Conservation (phyloP, 2,113 vertebrate species). For the Acrocephalus arundinaceus region DNA sequence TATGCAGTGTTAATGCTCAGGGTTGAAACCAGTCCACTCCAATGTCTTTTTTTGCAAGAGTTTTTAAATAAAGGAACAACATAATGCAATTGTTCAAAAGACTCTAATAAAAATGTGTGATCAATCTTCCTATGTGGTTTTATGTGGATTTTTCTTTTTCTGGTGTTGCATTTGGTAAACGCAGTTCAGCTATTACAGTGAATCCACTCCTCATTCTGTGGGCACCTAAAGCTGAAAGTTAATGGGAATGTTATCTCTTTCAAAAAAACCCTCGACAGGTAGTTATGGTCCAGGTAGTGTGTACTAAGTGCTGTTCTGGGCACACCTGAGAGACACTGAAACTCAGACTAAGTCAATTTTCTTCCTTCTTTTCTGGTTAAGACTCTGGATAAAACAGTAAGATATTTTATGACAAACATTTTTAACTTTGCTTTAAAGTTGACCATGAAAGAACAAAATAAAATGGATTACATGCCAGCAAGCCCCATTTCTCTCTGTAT, state of each 20-base stretch:
- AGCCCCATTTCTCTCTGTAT: slow-evolving; percentile 70
- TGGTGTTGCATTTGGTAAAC: slow-evolving; percentile 60
- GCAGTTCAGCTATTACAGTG: slow-evolving; percentile 7
- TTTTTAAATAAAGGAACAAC: slow-evolving; percentile 76
- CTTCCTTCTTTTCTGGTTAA: slow-evolving; percentile 19
- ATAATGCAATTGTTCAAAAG: slow-evolving; percentile 76
- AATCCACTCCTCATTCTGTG: slow-evolving; percentile 33
- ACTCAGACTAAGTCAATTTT: not conserved
- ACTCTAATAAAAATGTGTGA: slow-evolving; percentile 81
- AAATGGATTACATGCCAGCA: slow-evolving; percentile 71
- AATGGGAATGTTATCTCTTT: slow-evolving; percentile 9
- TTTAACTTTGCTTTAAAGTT: slow-evolving; percentile 46
- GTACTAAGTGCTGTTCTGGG: not conserved
- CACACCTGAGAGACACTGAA: not conserved
- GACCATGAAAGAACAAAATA: slow-evolving; percentile 53
- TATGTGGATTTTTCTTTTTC: slow-evolving; percentile 67
- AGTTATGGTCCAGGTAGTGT: not conserved
- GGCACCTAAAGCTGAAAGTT: slow-evolving; percentile 19
- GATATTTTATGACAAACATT: slow-evolving; percentile 26
- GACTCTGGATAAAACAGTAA: slow-evolving; percentile 30
- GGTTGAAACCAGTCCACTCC: slow-evolving; percentile 82
- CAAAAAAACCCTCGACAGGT: not conserved
- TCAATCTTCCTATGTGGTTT: slow-evolving; percentile 76
- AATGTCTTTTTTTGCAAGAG: slow-evolving; percentile 77
- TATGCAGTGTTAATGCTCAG: slow-evolving; percentile 83